Evolutionary conservation across 2,888 invertebrate genomes (phyloP).

Genomic region (Neoscelio sp.): DNA sequence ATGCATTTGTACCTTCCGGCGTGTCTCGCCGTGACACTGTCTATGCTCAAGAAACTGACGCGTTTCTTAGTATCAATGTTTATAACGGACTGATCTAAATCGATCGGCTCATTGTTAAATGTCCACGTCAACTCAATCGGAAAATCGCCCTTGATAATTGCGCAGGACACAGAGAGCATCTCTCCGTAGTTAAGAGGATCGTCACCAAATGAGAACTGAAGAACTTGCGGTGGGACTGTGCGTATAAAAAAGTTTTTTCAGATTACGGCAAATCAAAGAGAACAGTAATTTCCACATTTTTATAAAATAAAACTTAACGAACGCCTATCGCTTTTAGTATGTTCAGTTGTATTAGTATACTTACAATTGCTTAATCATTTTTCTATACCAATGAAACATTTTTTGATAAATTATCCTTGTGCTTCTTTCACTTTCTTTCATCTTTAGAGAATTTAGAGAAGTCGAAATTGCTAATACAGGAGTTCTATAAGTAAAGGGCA

Average conservation of each 20-base stretch:
- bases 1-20: slow-evolving; percentile 89
- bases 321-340: too few relatives aligned
- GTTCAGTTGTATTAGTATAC: too few relatives aligned
- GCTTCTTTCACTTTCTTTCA: too few relatives aligned
- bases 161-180: slow-evolving; percentile 86
- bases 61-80: slow-evolving; percentile 87
- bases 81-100: slow-evolving; percentile 84
- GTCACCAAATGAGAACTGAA: slow-evolving; percentile 85
- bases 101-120: slow-evolving; percentile 86
- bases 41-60: slow-evolving; percentile 87
- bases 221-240: slow-evolving; percentile 85
- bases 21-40: slow-evolving; percentile 87
- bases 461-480: too few relatives aligned
- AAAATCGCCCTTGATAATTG: slow-evolving; percentile 86
- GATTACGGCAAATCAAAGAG: too few relatives aligned
- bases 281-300: too few relatives aligned
- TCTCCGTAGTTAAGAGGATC: slow-evolving; percentile 84
- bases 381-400: too few relatives aligned
- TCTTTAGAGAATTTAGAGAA: too few relatives aligned
- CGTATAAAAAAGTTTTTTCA: slow-evolving; percentile 47
- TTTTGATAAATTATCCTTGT: too few relatives aligned
- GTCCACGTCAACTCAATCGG: slow-evolving; percentile 90
- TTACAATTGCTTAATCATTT: too few relatives aligned
- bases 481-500: too few relatives aligned
- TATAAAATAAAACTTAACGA: too few relatives aligned